These are phyloP conservation scores for Nasonia giraulti DNA, from an alignment of 1,140 invertebrate genomes.

Conservation along the genomic window DNA sequence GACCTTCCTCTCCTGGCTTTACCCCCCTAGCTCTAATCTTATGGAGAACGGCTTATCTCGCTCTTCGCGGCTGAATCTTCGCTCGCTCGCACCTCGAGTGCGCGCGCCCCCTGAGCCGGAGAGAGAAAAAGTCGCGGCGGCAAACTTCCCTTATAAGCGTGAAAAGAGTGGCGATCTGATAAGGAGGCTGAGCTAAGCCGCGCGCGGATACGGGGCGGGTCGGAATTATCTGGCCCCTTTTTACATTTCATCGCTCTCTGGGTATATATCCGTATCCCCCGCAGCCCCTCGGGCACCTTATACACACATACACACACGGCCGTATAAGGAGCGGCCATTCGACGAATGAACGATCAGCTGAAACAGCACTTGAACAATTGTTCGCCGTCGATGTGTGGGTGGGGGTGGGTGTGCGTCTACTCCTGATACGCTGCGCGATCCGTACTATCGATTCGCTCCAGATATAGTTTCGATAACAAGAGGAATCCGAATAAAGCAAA, in stretches of 20 bases:
- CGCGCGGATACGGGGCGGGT: not conserved
- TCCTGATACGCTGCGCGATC: not conserved
- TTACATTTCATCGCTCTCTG: conserved; percentile 20
- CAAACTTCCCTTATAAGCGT: conserved; percentile 6
- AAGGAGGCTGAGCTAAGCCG: not conserved
- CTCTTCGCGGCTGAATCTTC: not conserved
- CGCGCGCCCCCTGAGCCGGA: not conserved
- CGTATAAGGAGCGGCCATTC: not conserved
- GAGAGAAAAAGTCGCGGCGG: not conserved
- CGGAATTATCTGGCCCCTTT: conserved; percentile 34
- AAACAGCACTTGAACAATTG: conserved; percentile 33
- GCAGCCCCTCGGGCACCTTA: no score
- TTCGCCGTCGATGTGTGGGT: conserved; percentile 17
- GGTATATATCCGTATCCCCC: not conserved
- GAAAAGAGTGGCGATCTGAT: conserved; percentile 37
- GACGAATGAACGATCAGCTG: conserved; percentile 22
- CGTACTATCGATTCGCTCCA: conserved; percentile 48
- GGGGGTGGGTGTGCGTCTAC: no score
- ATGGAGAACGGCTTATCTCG: not conserved
- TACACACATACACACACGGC: no score
- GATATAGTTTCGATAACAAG: conserved; percentile 22
- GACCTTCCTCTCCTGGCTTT: not conserved
- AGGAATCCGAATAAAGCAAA: conserved; percentile 34
- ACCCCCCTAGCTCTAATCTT: not conserved
- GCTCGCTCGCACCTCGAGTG: not conserved